Base-by-base conservation (phyloP, 2,888 invertebrate species). In the Drosophila rellima region DNA sequence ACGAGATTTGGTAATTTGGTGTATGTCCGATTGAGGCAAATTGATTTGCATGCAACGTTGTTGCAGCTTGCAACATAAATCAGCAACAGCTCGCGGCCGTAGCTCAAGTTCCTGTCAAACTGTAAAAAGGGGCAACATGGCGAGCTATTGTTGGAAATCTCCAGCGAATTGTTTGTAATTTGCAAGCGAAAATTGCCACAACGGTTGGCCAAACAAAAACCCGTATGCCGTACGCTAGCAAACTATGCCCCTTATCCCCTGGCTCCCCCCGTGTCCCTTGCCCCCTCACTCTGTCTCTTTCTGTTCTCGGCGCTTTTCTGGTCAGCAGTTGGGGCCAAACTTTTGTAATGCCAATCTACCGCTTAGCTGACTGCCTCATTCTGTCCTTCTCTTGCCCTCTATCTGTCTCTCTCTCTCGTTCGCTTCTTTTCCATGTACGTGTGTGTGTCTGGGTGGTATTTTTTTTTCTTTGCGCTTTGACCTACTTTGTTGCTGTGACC, bases 281-380 rank as follows among this genome's bases (percentile, higher is more conserved):
- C 39, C n/a, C n/a, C 31, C 39, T 35, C 51, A 20, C 51, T 68
- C 11, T 37, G 35, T 7, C 35, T 35, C 35, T n/a, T n/a, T 54
- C 35, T 39, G 17, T 23, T 17, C 10, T 56, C 29, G 45, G 17
- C 64, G 40, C 39, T 7, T 55, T 48, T 51, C 20, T 59, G 64
- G 74, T 54, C 40, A 47, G 52, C 56, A 59, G 63, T 62, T 47
- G 35, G 33, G 51, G 20, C 55, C 47, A 47, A 71, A 78, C 66
- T 86, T 85, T 84, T 82, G 69, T 80, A 80, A 76, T 76, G 81
- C 86, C 86, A 81, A 83, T 78, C 83, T 86, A 62, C 67, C 81
- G 78, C 78, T 82, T 82, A 85, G 81, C 72, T 71, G 69, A 52
- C 47, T 39, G 44, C 50, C 55, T 37, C 29, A 37, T 8, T 44